Evolutionary conservation across 2,797 vertebrate species (phyloP).

Genomic region (Amazonetta brasiliensis): DNA sequence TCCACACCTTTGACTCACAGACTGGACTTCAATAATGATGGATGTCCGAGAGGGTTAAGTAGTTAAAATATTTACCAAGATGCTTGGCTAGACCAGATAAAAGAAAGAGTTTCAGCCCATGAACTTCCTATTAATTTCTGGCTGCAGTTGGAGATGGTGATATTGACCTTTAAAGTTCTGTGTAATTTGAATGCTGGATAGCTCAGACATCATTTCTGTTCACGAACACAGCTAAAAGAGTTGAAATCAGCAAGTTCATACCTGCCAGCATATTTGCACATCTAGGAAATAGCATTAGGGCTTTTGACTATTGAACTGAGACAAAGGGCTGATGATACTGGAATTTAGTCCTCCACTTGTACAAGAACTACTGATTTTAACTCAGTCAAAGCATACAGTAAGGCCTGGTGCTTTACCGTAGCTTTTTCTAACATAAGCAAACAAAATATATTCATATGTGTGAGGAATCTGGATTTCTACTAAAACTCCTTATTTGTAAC

Average conservation of each 20-base stretch:
- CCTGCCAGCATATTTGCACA: not conserved
- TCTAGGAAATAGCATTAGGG: not conserved
- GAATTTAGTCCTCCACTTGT: not conserved
- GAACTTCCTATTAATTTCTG: not conserved
- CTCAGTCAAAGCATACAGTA: not conserved
- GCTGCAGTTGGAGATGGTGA: not conserved
- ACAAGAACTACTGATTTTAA: not conserved
- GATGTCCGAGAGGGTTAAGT: not conserved
- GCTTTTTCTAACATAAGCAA: not conserved
- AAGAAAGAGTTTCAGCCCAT: not conserved
- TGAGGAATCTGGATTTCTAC: not conserved
- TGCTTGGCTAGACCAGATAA: not conserved
- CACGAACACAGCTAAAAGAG: not conserved
- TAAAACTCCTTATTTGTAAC: not conserved
- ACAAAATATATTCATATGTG: not conserved
- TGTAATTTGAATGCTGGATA: not conserved
- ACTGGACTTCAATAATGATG: not conserved
- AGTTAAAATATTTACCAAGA: not conserved
- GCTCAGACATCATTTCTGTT: not conserved
- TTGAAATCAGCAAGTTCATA: not conserved
- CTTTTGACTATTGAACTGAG: not conserved
- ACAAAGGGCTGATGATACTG: not conserved
- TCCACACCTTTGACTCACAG: not conserved
- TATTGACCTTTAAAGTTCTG: not conserved
- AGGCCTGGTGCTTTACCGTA: not conserved